Percentiles rank a stretch among this genome's conserved stretches.
Evolutionary conservation across 2,888 invertebrate genomes (phyloP).

Genomic region (Orchesella flavescens): DNA sequence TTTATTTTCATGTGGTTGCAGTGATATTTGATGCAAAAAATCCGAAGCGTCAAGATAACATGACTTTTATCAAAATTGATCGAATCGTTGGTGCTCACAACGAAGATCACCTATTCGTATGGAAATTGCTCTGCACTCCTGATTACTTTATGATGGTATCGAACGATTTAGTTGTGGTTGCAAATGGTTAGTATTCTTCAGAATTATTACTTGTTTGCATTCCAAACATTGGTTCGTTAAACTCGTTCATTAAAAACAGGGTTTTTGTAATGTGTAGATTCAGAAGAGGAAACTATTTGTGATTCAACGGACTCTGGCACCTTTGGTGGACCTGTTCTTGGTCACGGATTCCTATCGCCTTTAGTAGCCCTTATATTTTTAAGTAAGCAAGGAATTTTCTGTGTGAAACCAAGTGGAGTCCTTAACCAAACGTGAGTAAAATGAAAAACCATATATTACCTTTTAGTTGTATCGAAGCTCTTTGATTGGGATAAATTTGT

Average conservation of each 20-base stretch:
- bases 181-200: constrained; percentile 24
- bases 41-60: constrained; percentile 43
- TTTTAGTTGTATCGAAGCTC: too few relatives aligned
- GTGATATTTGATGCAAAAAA: constrained; percentile 67
- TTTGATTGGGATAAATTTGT: too few relatives aligned
- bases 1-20: constrained; percentile 41
- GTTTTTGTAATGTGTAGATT: neutral
- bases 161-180: constrained; percentile 59
- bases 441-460: too few relatives aligned
- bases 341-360: constrained; percentile 62
- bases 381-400: constrained; percentile 63
- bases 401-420: constrained; percentile 24
- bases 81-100: constrained; percentile 54
- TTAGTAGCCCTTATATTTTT: constrained; percentile 56
- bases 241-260: neutral
- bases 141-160: constrained; percentile 64
- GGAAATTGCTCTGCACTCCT: constrained; percentile 67
- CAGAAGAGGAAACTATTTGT: constrained; percentile 14
- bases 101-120: constrained; percentile 66
- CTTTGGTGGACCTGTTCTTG: constrained; percentile 67
- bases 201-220: neutral
- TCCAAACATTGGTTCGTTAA: neutral
- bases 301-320: constrained; percentile 60
- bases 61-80: constrained; percentile 58
- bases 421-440: constrained; percentile 39